Percentiles rank a stretch among this genome's conserved stretches.
These are phyloP conservation scores for Actinia tenebrosa DNA, from an alignment of 64 coral and sea anemone genomes.

Conservation along the genomic window DNA sequence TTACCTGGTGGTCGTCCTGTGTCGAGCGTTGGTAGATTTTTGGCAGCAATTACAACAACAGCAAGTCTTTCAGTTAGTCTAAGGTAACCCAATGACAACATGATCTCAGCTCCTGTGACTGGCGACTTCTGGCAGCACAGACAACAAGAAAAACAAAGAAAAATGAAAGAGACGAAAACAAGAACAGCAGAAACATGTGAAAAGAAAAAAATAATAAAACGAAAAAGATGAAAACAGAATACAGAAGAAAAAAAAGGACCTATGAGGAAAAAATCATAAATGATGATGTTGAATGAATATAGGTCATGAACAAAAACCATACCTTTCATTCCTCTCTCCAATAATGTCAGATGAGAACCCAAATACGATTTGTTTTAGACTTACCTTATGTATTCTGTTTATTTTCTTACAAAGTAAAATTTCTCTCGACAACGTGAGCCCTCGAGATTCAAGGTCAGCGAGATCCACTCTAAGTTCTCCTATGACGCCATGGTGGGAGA, in stretches of 20 bases:
- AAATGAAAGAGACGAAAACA: background rate
- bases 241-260: no score
- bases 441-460: slow-evolving; percentile 32
- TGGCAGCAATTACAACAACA: slow-evolving; percentile 66
- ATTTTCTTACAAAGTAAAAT: slow-evolving; percentile 17
- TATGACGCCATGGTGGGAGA: slow-evolving; percentile 53
- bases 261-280: no score
- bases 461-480: slow-evolving; percentile 41
- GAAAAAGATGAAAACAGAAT: background rate
- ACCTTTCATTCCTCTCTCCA: background rate
- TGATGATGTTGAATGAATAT: no score
- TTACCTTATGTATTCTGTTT: slow-evolving; percentile 39
- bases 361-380: no score
- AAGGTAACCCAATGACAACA: slow-evolving; percentile 86
- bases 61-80: slow-evolving; percentile 78
- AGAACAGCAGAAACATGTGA: no score
- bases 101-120: slow-evolving; percentile 46
- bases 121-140: background rate
- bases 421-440: slow-evolving; percentile 50
- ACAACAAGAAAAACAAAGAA: background rate
- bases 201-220: no score
- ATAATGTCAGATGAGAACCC: no score
- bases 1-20: slow-evolving; percentile 30
- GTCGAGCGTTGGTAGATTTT: slow-evolving; percentile 35
- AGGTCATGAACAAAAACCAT: no score